Evolutionary conservation across 2,888 invertebrate genomes (phyloP).

Genomic region (Eristalis intricaria): DNA sequence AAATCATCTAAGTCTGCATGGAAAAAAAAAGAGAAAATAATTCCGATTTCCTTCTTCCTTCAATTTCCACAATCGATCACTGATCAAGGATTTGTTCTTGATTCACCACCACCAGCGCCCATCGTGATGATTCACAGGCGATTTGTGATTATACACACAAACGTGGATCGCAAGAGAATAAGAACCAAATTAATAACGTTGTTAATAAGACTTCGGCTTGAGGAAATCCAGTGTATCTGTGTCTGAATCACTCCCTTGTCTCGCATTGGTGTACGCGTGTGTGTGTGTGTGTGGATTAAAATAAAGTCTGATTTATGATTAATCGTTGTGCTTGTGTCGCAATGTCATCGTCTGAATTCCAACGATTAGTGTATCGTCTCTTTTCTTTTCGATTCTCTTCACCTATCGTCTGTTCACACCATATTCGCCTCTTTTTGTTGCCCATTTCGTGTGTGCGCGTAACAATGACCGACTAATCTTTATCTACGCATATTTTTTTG

Average conservation of each 20-base stretch:
- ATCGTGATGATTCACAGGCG: background rate
- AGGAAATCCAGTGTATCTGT: slow-evolving; percentile 9
- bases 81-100: slow-evolving; percentile 28
- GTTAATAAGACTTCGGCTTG: slow-evolving; percentile 43
- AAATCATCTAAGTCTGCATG: slow-evolving; percentile 1
- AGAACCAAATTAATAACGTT: slow-evolving; percentile 43
- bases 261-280: background rate
- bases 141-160: slow-evolving; percentile 19
- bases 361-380: slow-evolving; percentile 66
- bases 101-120: slow-evolving; percentile 12
- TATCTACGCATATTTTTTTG: slow-evolving; percentile 62
- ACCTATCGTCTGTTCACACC: slow-evolving; percentile 33
- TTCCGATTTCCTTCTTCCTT: background rate
- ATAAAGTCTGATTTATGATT: slow-evolving; percentile 74
- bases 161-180: slow-evolving; percentile 9
- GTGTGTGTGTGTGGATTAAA: slow-evolving; percentile 63
- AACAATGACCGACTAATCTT: slow-evolving; percentile 65
- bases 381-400: slow-evolving; percentile 60
- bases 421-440: slow-evolving; percentile 28
- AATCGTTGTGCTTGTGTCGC: slow-evolving; percentile 72
- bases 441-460: slow-evolving; percentile 34
- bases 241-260: background rate
- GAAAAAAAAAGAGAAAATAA: background rate
- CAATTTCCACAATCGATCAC: slow-evolving; percentile 54
- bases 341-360: slow-evolving; percentile 72